Evolutionary conservation across 2,888 invertebrate genomes (phyloP), one percentile per base, ranked within the genome.

Genomic region (Rhagonycha lutea): DNA sequence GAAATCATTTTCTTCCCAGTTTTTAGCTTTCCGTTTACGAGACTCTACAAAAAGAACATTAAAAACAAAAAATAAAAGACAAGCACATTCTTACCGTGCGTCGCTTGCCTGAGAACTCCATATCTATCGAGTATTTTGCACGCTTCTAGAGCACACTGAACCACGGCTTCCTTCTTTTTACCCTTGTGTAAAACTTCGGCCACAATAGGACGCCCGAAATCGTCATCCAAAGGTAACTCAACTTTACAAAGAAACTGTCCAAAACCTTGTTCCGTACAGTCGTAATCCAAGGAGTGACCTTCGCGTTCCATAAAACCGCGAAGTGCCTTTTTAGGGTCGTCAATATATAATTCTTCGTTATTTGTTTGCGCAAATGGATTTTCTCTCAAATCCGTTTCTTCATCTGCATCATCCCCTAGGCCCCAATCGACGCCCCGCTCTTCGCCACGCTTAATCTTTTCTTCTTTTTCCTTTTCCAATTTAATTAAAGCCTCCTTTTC

Each of bases 231-330:
- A 0, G 98, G 98, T 10, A 98, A 86, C 83, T 92, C 92, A 0
- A 94, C 92, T 76, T 96, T 92, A 88, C 98, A 98, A 0, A 94
- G 88, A 85, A 95, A 97, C 85, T 96, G 96, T 0, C 96, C 97
- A 18, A 92, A 91, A 0, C 95, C 95, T 81, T 94, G 92, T 83
- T 98, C 98, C 80, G 94, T 93, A 61, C 96, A 95, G 81, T 96
- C 92, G 85, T 98, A 98, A 65, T 93, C 93, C 47, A 97, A 89
- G 77, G 96, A 95, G 69, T 93, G 91, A 0, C 98, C 92, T 88
- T 99, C 98, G 73, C 98, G 90, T 86, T 99, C 99, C 87, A 96
- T 98, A 90, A 95, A 99, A 0, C 97, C 96, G 69, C 96, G 90
- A 14, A 99, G 87, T 0, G 98, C 96, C 86, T 98, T 98, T 88